These are phyloP conservation scores for Ephestia elutella DNA, from an alignment of 1,140 invertebrate species.

Conservation along the genomic window DNA sequence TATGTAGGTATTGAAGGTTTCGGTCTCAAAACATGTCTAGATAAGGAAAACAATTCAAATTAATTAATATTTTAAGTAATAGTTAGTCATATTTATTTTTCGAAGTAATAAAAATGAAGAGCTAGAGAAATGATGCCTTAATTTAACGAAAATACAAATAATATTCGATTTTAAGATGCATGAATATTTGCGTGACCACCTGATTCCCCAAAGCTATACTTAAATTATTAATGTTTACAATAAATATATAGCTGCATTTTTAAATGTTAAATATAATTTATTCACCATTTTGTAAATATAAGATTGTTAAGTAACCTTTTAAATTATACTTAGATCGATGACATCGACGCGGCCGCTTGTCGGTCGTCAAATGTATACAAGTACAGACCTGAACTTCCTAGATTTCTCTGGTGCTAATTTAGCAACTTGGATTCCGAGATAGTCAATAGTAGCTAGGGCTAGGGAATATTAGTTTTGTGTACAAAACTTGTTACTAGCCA, in stretches of 20 bases:
- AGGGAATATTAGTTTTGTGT: slow-evolving; percentile 5
- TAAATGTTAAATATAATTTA: slow-evolving; percentile 1
- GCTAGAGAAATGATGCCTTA: slow-evolving; percentile 19
- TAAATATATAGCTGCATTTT: slow-evolving; percentile 6
- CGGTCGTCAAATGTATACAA: slow-evolving; percentile 16
- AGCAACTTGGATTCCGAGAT: slow-evolving; percentile 37
- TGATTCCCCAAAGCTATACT: slow-evolving; percentile 1
- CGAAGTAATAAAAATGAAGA: slow-evolving; percentile 12
- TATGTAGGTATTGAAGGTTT: not conserved
- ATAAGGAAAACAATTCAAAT: slow-evolving; percentile 1
- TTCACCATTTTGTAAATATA: slow-evolving; percentile 15
- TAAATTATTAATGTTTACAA: not conserved
- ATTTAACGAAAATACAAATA: slow-evolving; percentile 22
- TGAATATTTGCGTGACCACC: not conserved
- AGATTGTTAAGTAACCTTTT: slow-evolving; percentile 17
- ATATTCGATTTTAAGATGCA: slow-evolving; percentile 15
- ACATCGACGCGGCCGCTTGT: slow-evolving; percentile 26
- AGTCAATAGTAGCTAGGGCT: slow-evolving; percentile 22
- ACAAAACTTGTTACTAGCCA: slow-evolving; percentile 5
- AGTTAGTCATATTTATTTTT: slow-evolving; percentile 12
- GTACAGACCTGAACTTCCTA: slow-evolving; percentile 26
- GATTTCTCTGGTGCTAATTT: slow-evolving; percentile 63
- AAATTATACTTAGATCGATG: slow-evolving; percentile 23
- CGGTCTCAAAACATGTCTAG: not conserved
- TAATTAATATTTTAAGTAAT: not conserved